Percentiles rank a stretch among this genome's conserved stretches.
Conservation (phyloP, 2,888 invertebrate species). For the Nowickia ferox region DNA sequence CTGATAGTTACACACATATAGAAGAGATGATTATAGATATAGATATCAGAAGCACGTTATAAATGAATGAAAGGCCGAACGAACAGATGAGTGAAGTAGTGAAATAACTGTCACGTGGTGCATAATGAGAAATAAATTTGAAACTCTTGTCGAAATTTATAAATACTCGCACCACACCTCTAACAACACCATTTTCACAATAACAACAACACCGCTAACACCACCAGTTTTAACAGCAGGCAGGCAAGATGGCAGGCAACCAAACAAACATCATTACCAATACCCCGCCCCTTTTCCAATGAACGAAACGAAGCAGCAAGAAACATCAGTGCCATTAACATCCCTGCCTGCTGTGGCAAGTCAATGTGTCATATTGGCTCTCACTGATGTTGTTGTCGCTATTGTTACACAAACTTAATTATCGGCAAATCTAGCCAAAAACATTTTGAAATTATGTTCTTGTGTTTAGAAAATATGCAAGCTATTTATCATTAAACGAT, state of each 20-base stretch:
- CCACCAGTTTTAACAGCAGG: conserved; percentile 4
- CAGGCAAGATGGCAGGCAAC: not conserved
- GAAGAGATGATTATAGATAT: conserved; percentile 40
- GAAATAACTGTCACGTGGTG: conserved; percentile 69
- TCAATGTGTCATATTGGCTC: conserved; percentile 31
- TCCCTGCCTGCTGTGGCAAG: conserved; percentile 24
- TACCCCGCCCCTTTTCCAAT: conserved; percentile 13
- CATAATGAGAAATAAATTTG: conserved; percentile 69
- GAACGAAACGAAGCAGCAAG: not conserved
- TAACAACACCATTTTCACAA: conserved; percentile 17
- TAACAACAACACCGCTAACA: not conserved
- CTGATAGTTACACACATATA: not conserved
- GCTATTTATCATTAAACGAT: conserved; percentile 68
- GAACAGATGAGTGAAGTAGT: conserved; percentile 40
- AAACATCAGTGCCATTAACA: conserved; percentile 39
- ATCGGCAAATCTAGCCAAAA: conserved; percentile 69
- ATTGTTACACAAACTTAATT: conserved; percentile 68
- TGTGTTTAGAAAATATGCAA: conserved; percentile 63
- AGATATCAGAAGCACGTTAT: conserved; percentile 41
- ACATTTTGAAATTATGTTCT: conserved; percentile 70
- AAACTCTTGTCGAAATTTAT: conserved; percentile 62
- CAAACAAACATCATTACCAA: conserved; percentile 18
- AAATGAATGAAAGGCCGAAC: conserved; percentile 45
- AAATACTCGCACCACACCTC: conserved; percentile 48
- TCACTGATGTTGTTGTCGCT: conserved; percentile 28